Conservation (phyloP, 2,113 vertebrate species). For the Hirundichthys speculiger region DNA sequence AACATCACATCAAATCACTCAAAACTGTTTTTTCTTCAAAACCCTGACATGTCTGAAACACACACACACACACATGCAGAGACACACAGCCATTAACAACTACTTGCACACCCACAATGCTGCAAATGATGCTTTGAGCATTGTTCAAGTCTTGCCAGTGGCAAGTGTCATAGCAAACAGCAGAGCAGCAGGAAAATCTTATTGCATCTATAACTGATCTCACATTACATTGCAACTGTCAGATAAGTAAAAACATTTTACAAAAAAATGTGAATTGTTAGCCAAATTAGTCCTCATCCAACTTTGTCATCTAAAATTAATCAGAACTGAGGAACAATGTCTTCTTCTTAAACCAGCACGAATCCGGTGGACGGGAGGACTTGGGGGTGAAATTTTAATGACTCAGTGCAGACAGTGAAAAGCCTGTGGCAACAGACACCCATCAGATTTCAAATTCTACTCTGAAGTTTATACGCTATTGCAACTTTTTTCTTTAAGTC, state of each 20-base stretch:
- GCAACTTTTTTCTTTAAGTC: too few species aligned
- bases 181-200: neutral
- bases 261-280: neutral
- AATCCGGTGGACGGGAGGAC: conserved; percentile 1
- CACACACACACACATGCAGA: neutral
- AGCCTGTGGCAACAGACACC: neutral
- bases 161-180: neutral
- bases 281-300: neutral
- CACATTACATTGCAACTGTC: too few species aligned
- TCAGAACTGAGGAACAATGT: neutral
- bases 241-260: too few species aligned
- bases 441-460: neutral
- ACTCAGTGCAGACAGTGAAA: neutral
- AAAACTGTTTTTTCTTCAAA: conserved; percentile 14
- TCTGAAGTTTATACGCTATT: neutral
- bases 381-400: neutral
- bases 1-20: conserved; percentile 62
- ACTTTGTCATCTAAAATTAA: neutral
- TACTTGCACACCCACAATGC: conserved; percentile 3
- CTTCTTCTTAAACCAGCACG: neutral
- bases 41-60: neutral
- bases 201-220: neutral
- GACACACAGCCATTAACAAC: too few species aligned
- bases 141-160: neutral
- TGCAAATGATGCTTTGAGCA: neutral